Conservation (phyloP, 92 coral and sea anemone genomes). For the Epizoanthus ramosus region DNA sequence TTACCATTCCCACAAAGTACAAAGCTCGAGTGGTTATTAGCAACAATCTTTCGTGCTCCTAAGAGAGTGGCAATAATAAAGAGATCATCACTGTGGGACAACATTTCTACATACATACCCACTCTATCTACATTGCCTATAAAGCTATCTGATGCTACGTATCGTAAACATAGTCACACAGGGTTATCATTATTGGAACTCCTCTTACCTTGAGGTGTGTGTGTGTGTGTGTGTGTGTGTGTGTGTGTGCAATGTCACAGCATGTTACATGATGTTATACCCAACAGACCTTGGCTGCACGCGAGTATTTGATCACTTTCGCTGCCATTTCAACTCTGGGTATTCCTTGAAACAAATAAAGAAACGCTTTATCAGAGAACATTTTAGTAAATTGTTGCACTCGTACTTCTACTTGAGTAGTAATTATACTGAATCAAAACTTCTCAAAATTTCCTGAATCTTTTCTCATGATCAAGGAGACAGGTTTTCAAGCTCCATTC, state of each 20-base stretch:
- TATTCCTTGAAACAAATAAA: neutral
- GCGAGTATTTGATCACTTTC: constrained; percentile 34
- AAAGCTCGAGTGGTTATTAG: constrained; percentile 9
- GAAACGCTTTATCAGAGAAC: neutral
- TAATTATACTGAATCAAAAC: neutral
- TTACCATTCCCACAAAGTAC: constrained; percentile 32
- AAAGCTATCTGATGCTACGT: neutral
- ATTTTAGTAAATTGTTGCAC: neutral
- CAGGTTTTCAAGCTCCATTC: too few species aligned
- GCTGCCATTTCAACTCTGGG: constrained; percentile 40
- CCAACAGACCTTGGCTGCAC: constrained; percentile 8
- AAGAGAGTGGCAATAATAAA: neutral
- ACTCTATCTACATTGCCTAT: too few species aligned
- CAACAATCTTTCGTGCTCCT: constrained; percentile 22
- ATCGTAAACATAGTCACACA: neutral
- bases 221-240: too few species aligned
- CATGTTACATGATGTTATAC: neutral
- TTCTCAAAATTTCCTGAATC: too few species aligned
- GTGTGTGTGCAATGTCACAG: too few species aligned
- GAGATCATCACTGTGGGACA: neutral
- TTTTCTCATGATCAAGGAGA: too few species aligned
- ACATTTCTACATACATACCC: too few species aligned
- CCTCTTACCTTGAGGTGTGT: too few species aligned
- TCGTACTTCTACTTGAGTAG: neutral
- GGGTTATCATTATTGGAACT: neutral